phyloP scores from a whole-genome alignment of 2,113 vertebrate species.

The Chloroceryle aenea region DNA sequence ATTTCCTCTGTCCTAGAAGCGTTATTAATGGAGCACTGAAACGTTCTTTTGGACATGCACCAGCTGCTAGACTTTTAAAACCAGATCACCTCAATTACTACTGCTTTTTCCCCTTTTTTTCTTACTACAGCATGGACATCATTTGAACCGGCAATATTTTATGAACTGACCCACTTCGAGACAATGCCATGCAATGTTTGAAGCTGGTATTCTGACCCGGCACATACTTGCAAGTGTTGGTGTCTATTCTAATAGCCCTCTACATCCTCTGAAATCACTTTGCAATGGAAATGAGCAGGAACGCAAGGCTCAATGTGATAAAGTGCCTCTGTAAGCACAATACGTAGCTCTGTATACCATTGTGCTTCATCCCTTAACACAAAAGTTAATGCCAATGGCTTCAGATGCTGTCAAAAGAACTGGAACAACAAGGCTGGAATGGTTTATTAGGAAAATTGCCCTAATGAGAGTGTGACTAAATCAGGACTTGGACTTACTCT shows the following conservation, averaged over 20 bases:
- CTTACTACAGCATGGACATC: not conserved
- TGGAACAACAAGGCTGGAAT: not conserved
- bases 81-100: not conserved
- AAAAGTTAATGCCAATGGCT: not conserved
- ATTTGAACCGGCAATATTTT: constrained; percentile 28
- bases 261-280: not conserved
- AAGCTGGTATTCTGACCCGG: not conserved
- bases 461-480: not conserved
- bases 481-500: not conserved
- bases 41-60: not conserved
- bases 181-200: not conserved
- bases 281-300: not conserved
- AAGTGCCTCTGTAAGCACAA: not conserved
- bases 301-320: not conserved
- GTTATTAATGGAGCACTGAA: not conserved
- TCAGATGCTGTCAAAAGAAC: not conserved
- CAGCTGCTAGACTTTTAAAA: not conserved
- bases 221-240: not conserved
- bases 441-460: not conserved
- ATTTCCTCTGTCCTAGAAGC: not conserved
- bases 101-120: not conserved
- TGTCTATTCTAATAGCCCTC: constrained; percentile 3
- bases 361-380: not conserved
- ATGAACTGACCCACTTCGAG: constrained; percentile 45
- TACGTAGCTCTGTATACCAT: not conserved